Evolutionary conservation across 2,888 invertebrate species (phyloP), one percentile per base, ranked within the genome.

Genomic region (Asteroscopus sphinx): DNA sequence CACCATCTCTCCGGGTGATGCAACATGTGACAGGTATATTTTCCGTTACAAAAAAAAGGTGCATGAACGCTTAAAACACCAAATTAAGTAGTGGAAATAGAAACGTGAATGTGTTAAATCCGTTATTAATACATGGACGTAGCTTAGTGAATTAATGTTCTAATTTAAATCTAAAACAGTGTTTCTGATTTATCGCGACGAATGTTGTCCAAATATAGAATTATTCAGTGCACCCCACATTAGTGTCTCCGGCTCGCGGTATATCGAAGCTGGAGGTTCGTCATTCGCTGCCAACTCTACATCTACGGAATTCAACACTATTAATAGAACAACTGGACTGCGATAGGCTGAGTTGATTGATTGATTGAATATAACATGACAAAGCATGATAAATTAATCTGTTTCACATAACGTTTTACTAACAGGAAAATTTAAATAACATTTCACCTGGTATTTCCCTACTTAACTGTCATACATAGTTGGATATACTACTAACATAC

Each of bases 161-260:
- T 68, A 73, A 74, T 76, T 75, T 73, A 55, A 73, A 70, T 72
- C 61, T 58, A 62, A 77, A 75, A 70, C 73, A 60, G 52, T 67
- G 74, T 77, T 75, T 77, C 78, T 78, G 79, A 83, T 79, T 81
- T 79, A 82, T 70, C 71, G 74, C 73, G 70, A 77, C 71, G 75
- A 80, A 81, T 79, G 68, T 73, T 77, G 69, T 80, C 80, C 78
- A 85, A 82, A 84, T 83, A 82, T 82, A 86, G 79, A 81, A 80
- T 81, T 78, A 81, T 81, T 80, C 77, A 80, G 72, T 78, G 78
- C 79, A 82, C 58, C 73, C 73, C 48, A 74, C 73, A 76, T 74
- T 76, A 71, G 57, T 61, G 62, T 69, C 64, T 66, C 53, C 53
- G 64, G 56, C 60, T 65, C 54, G 61, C 55, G 55, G 56, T 63